Conservation (phyloP, 2,888 invertebrate species). For the Brenthis ino region DNA sequence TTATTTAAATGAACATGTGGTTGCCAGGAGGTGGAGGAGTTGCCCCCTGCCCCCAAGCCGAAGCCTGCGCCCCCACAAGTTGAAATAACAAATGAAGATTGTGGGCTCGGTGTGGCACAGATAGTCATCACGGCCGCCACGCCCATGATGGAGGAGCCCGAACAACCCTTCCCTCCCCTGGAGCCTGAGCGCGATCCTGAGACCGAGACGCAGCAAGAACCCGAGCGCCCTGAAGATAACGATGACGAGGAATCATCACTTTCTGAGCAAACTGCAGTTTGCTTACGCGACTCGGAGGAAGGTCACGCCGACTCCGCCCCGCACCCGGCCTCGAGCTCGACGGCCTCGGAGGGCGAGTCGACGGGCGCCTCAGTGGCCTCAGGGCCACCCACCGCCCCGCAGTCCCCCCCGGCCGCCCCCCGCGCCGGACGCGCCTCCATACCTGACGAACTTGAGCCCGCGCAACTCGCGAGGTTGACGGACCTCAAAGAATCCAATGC, state of each 20-base stretch:
- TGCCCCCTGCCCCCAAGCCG: slow-evolving; percentile 49
- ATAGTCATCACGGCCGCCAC: slow-evolving; percentile 97
- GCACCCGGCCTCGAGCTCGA: slow-evolving; percentile 84
- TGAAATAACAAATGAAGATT: slow-evolving; percentile 76
- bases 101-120: slow-evolving; percentile 91
- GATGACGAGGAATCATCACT: slow-evolving; percentile 76
- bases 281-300: slow-evolving; percentile 75
- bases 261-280: slow-evolving; percentile 76
- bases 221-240: slow-evolving; percentile 52
- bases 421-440: slow-evolving; percentile 91
- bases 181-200: slow-evolving; percentile 57
- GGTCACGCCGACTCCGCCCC: slow-evolving; percentile 83
- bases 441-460: slow-evolving; percentile 94
- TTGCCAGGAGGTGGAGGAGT: slow-evolving; percentile 46
- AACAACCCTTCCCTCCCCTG: slow-evolving; percentile 88
- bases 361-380: slow-evolving; percentile 83
- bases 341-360: slow-evolving; percentile 85
- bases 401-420: slow-evolving; percentile 85
- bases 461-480: slow-evolving; percentile 93
- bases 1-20: background rate
- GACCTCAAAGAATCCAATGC: slow-evolving; percentile 96
- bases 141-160: slow-evolving; percentile 94
- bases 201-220: slow-evolving; percentile 44
- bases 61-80: slow-evolving; percentile 60
- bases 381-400: slow-evolving; percentile 80